Base-by-base conservation (phyloP, 2,113 vertebrate genomes). In the Motacilla tschutschensis region DNA sequence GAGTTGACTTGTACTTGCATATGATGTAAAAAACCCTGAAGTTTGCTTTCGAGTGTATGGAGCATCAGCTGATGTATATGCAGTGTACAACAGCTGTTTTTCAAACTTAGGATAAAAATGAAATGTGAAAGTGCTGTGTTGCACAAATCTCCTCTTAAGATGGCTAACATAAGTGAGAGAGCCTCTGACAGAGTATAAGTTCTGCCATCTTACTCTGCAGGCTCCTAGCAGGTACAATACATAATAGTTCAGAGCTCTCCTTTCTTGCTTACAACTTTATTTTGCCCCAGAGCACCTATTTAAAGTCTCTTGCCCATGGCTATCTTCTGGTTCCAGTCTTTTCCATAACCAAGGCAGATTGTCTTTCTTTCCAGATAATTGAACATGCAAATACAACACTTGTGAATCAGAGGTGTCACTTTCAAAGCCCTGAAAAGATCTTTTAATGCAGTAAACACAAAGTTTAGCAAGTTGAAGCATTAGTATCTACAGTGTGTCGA, bases 201-300 rank as follows among this genome's bases (percentile, higher is more conserved):
- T 79, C 78, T 55, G 36, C 33, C 50, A 12, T 44, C 29, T 28
- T 64, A 29, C 31, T 76, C 21, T 90, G 24, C 62, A 64, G 55
- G 9, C 63, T 74, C 28, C 75, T 65, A 41, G 17, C 7, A 5
- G 33, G 9, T 9, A 12, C 35, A 10, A 25, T 47, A 31, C 0
- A 0, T 67, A 63, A 26, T 17, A 18, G 41, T 59, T 83, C 40
- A 44, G 33, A 54, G 33, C 55, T 79, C 75, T 44, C 0, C 0
- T n/a, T 48, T 73, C 79, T 58, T 48, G 19, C 20, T 5, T 74
- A 64, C 38, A 92, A 40, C 41, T 69, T 79, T 40, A 66, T 86
- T 88, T 92, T 83, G 41, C 63, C 69, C 35, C 47, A 67, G 35
- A 94, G 43, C 38, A 76, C 66, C 58, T 82, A 57, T 87, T 93